These are phyloP conservation scores for Diprion similis DNA, from an alignment of 1,140 invertebrate species.

Conservation along the genomic window DNA sequence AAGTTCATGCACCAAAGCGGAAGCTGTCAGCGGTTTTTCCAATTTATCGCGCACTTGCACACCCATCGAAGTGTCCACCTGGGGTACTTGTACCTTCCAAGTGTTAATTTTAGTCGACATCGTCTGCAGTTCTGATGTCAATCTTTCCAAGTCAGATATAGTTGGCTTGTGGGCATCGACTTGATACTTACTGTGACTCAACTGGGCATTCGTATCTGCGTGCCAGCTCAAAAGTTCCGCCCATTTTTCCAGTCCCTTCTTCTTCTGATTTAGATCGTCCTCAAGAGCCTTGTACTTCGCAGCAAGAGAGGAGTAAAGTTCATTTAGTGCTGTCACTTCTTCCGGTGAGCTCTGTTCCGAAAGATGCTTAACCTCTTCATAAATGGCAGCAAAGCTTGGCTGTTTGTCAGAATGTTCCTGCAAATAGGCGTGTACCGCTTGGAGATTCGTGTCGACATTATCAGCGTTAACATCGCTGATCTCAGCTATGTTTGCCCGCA, in stretches of 20 bases:
- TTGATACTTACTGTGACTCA: conserved; percentile 82
- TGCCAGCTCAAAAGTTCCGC: conserved; percentile 82
- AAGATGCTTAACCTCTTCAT: conserved; percentile 83
- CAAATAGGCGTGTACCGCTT: conserved; percentile 78
- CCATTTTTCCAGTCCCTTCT: conserved; percentile 82
- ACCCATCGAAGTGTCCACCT: conserved; percentile 72
- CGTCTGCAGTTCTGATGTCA: conserved; percentile 72
- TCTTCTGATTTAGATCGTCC: conserved; percentile 77
- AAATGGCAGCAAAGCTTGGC: conserved; percentile 74
- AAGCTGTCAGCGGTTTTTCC: conserved; percentile 72
- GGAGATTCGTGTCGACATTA: conserved; percentile 79
- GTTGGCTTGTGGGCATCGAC: conserved; percentile 75
- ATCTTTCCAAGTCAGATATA: conserved; percentile 69
- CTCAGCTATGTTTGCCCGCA: conserved; percentile 76
- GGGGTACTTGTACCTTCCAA: conserved; percentile 73
- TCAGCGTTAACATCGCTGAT: conserved; percentile 82
- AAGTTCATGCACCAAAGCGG: conserved; percentile 72
- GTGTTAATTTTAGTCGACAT: conserved; percentile 70
- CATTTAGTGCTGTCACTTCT: conserved; percentile 75
- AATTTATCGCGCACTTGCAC: conserved; percentile 73
- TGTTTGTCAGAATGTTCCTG: conserved; percentile 85
- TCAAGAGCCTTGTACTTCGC: conserved; percentile 80
- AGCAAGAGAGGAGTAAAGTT: conserved; percentile 76
- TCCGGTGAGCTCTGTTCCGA: conserved; percentile 71
- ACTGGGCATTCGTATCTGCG: conserved; percentile 79